Evolutionary conservation across 2,113 vertebrate genomes (phyloP).

Genomic region (Alces alces): DNA sequence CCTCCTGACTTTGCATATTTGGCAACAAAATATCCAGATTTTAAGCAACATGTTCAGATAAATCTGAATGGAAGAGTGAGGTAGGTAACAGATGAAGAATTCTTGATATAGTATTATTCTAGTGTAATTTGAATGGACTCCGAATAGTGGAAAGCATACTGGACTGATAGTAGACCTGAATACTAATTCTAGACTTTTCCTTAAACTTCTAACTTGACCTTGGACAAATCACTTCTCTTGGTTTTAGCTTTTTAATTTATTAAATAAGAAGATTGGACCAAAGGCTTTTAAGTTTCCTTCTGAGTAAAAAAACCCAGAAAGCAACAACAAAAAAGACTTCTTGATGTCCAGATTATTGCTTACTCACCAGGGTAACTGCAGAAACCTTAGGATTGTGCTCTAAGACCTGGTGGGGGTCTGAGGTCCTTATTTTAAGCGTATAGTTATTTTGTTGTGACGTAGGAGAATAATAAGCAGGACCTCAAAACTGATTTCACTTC

Average conservation of each 20-base stretch:
- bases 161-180: not conserved
- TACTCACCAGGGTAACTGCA: not conserved
- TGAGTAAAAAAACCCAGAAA: not conserved
- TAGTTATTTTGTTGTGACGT: slow-evolving; percentile 31
- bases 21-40: slow-evolving; percentile 91
- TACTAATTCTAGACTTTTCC: not conserved
- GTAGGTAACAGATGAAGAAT: slow-evolving; percentile 78
- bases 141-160: not conserved
- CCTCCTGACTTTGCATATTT: slow-evolving; percentile 90
- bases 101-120: not conserved
- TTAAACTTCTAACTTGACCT: not conserved
- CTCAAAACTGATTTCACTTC: not conserved
- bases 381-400: not conserved
- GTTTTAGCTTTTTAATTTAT: not conserved
- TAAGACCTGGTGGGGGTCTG: not conserved
- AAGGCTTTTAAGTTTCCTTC: not conserved
- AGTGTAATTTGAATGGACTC: not conserved
- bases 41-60: slow-evolving; percentile 89
- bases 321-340: not conserved
- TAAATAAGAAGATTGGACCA: not conserved
- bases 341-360: not conserved
- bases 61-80: slow-evolving; percentile 84
- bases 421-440: not conserved
- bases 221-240: not conserved
- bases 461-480: not conserved